A percentile compares a stretch with the other conserved stretches of the same genome.
phyloP scores from a whole-genome alignment of 2,797 vertebrate genomes.

The Psittacula derbiana region DNA sequence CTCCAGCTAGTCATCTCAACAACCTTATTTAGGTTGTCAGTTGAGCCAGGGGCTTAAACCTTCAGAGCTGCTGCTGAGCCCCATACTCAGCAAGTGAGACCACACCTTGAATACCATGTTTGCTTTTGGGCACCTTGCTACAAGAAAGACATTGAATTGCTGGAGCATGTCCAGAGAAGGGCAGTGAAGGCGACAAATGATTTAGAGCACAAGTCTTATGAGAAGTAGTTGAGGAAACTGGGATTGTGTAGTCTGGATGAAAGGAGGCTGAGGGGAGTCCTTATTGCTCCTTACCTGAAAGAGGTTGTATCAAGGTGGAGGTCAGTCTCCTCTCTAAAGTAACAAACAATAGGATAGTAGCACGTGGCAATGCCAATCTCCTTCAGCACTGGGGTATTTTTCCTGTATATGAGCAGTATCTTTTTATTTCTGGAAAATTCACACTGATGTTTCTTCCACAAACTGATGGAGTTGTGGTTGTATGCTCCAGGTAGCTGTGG shows the following conservation, averaged over 20 bases:
- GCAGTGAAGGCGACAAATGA: background rate
- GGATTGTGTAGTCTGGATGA: background rate
- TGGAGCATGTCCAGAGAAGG: background rate
- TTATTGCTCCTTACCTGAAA: background rate
- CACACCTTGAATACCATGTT: background rate
- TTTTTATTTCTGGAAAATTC: background rate
- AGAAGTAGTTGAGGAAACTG: background rate
- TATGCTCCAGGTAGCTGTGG: background rate
- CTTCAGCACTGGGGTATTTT: background rate
- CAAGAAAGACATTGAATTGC: background rate
- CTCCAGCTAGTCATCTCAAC: background rate
- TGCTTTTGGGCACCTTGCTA: background rate
- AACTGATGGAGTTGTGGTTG: background rate
- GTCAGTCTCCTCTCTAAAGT: background rate
- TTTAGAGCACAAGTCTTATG: background rate
- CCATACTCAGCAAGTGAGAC: fast-evolving
- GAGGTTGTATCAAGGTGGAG: background rate
- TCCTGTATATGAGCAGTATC: background rate
- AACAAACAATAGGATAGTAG: background rate
- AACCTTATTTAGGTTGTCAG: background rate
- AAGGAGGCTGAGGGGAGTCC: background rate
- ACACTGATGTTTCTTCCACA: background rate
- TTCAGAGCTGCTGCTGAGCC: background rate
- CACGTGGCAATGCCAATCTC: background rate
- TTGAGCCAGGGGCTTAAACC: background rate